Evolutionary conservation across 2,113 vertebrate species (phyloP), one percentile per base, ranked within the genome.

Genomic region (Halcyon malimbica): DNA sequence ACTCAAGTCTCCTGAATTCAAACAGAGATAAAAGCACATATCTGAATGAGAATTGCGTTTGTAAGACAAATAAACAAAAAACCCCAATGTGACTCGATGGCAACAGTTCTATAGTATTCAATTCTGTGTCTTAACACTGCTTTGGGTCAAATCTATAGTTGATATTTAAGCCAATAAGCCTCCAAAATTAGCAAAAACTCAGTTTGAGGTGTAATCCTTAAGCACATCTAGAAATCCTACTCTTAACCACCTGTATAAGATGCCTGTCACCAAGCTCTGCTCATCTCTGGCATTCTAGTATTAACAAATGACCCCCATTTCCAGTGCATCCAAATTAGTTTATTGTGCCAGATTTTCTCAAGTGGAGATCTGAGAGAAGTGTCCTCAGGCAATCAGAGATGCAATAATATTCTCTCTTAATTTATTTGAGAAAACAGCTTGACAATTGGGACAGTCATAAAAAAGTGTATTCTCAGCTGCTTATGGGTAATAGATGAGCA

Each of bases 401-500:
- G 73, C 86, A 94, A 33, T 48, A 87, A 93, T 82, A 62, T 11
- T 62, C 53, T 63, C 28, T 59, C 60, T 73, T 37, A 73, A 91
- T 87, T 93, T 88, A 57, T 79, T 90, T 84, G 80, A 84, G 53
- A 51, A 87, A 95, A 50, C 44, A 79, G 80, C 41, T 62, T 73
- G 65, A 60, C 84, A 84, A 78, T 7, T 50, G n/a, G 74, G 69
- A 63, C 21, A 16, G 51, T 46, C 48, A 46, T 48, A 26, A 23
- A 75, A 94, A 75, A 12, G 42, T 56, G 60, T 85, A 53, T 85
- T 90, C 57, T 69, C 62, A 91, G 56, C 63, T 93, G 60, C 64
- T 83, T 71, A 69, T 44, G 57, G 85, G 25, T 80, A 81, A 92
- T 1, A 64, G 44, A 82, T 42, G 37, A 89, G 69, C 65, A 84